phyloP scores from a whole-genome alignment of 2,888 invertebrate genomes.

The Synergus laeviventris region DNA sequence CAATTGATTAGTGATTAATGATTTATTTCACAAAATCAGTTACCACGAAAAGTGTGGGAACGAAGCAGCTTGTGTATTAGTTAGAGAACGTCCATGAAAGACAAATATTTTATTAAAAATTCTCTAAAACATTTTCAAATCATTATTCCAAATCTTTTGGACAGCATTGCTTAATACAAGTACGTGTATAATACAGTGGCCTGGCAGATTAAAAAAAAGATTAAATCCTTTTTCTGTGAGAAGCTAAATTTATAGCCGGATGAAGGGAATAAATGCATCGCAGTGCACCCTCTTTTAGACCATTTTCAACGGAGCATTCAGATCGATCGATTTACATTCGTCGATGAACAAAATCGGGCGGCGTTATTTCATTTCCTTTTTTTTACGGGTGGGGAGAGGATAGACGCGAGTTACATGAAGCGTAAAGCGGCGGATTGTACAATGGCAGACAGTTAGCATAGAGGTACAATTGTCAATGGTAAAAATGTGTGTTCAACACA shows the following conservation, averaged over 20 bases:
- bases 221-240: neutral
- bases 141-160: neutral
- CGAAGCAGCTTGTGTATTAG: too few relatives aligned
- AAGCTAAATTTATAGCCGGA: neutral
- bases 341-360: slow-evolving; percentile 46
- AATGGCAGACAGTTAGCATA: slow-evolving; percentile 59
- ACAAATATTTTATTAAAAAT: too few relatives aligned
- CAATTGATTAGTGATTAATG: too few relatives aligned
- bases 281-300: neutral
- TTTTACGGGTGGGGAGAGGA: slow-evolving; percentile 47
- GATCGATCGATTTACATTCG: slow-evolving; percentile 45
- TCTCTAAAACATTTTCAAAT: neutral
- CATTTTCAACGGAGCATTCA: neutral
- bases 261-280: neutral
- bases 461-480: slow-evolving; percentile 45
- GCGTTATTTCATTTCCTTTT: slow-evolving; percentile 42
- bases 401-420: slow-evolving; percentile 43
- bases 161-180: neutral
- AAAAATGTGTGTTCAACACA: slow-evolving; percentile 42
- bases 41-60: too few relatives aligned
- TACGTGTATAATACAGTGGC: neutral
- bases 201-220: neutral
- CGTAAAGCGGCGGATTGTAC: slow-evolving; percentile 47
- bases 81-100: too few relatives aligned
- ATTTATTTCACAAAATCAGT: too few relatives aligned